Conservation (phyloP, 2,113 vertebrate genomes). For the Carollia perspicillata region DNA sequence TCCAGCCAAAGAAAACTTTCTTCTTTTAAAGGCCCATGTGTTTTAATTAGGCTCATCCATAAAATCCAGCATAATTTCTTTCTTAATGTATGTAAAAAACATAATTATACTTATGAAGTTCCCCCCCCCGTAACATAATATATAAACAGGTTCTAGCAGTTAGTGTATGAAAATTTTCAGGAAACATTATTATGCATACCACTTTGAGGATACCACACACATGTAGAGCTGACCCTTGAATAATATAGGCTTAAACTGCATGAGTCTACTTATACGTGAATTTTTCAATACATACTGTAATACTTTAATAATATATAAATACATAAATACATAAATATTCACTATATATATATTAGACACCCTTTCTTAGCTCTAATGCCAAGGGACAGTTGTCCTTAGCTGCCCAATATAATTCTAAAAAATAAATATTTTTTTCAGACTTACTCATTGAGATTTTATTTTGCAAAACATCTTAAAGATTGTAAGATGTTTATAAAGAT, state of each 20-base stretch:
- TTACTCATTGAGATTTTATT: not conserved
- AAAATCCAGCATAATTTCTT: not conserved
- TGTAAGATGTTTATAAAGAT: no score
- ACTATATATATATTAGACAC: not conserved
- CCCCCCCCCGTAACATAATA: not conserved
- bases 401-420: not conserved
- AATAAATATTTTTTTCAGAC: not conserved
- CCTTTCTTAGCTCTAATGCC: not conserved
- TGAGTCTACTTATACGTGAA: no score
- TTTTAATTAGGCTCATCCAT: not conserved
- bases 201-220: not conserved
- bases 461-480: not conserved
- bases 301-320: no score
- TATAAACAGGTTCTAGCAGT: not conserved
- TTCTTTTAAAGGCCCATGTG: not conserved
- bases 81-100: not conserved
- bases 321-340: no score
- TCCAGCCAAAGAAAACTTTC: not conserved
- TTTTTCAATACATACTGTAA: no score
- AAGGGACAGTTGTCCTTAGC: not conserved
- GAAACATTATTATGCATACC: not conserved
- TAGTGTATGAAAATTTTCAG: not conserved
- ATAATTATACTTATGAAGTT: not conserved
- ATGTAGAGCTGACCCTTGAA: not conserved
- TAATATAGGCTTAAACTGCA: no score